Evolutionary conservation across 2,797 vertebrate species (phyloP), one percentile per base, ranked within the genome.

Genomic region (Enteromius afrohamiltoni): DNA sequence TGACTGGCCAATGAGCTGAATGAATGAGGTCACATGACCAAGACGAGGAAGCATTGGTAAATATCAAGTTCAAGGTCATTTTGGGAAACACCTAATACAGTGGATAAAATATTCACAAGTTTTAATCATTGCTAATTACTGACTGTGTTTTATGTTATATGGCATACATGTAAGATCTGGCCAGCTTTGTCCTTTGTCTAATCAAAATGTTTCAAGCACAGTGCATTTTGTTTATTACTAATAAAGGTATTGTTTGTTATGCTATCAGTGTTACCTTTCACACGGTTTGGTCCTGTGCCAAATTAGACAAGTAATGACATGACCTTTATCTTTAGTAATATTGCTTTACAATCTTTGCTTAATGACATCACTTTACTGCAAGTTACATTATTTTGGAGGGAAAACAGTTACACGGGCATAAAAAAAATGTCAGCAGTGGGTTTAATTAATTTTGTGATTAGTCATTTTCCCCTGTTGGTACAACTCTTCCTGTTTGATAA

Each of bases 11-110:
- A 81, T 83, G 49, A 85, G 83, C 47, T 85, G 64, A 86, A 86
- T 85, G 60, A 79, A 75, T 10, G 17, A 29, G 47, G 68, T 55
- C 68, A 83, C 64, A 37, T 75, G 68, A 69, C 16, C 29, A 65
- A 79, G 60, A 29, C 34, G 65, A 75, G 69, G 42, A 75, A 77
- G 80, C 26, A n/a, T 71, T 11, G 23, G 49, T 80, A 80, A 77
- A 88, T 74, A 80, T 83, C 81, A 80, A 55, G 74, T 84, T 82
- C 82, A 84, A 79, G 84, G 75, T 84, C 34, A 84, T 69, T 69
- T 73, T 8, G 51, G 74, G n/a, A 75, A 75, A 81, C 65, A 34
- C 58, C 58, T 74, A 51, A 55, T 67, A 62, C 69, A 74, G n/a
- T 34, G 31, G 60, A 23, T 69, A 86, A 19, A 77, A 53, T 67